Base-by-base conservation (phyloP, 53 echinoderm and acorn worm genomes). In the Holothuria leucospilota region DNA sequence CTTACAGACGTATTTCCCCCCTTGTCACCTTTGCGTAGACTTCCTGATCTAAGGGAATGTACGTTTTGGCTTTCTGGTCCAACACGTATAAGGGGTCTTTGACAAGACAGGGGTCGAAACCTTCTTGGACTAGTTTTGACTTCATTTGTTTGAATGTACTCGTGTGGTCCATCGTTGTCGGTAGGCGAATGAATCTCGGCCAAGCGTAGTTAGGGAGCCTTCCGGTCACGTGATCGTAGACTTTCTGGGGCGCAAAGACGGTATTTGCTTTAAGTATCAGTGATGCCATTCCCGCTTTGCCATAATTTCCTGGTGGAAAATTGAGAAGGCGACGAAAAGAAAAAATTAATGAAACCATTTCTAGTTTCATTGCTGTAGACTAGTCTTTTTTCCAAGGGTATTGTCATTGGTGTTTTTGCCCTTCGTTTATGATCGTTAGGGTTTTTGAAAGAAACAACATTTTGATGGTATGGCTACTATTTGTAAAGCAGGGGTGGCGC, bases 281-380 rank as follows among this genome's bases (percentile, higher is more conserved):
- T 51, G 95, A 91, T 2, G 94, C 90, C 97, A 96, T 96, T 1
- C 97, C 97, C 56, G 95, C 97, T 85, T 96, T 96, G 51, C 97
- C 97, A 77, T 90, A 95, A 59, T 95, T 89, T 79, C 97, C 97
- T 96, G 86, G 3, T 25, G 61, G 34, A 68, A 4, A 56, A 56
- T 56, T 56, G 18, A 56, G 56, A 56, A 56, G 18, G 56, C 56
- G 56, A n/a, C n/a, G n/a, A n/a, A n/a, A n/a, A n/a, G n/a, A 16
- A 56, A 56, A 16, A 56, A 56, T 16, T 10, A 4, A 56, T 18
- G 56, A 18, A 13, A 49, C 42, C 42, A n/a, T 9, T 42, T 52
- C 9, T 52, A 13, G 34, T 34, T 34, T 34, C 3, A 34, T 34
- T 34, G 34, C 34, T 34, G 3, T n/a, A n/a, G n/a, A n/a, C n/a